These are phyloP conservation scores for Parapristionchus giblindavisi DNA, from an alignment of 2,888 invertebrate species.

Conservation along the genomic window DNA sequence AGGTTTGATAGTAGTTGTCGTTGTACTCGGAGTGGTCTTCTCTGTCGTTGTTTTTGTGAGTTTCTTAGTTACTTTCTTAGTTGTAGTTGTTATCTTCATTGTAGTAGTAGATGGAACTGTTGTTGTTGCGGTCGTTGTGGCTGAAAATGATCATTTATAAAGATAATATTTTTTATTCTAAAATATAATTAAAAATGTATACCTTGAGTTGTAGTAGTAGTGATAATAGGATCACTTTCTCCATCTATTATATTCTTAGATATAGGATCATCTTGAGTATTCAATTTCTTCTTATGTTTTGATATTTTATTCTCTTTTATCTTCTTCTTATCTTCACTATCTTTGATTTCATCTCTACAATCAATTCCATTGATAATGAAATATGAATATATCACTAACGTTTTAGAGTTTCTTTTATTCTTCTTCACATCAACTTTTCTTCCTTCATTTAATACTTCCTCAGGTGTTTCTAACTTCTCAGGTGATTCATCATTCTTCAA, in stretches of 20 bases:
- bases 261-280: background rate
- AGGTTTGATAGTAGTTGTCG: conserved; percentile 1
- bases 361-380: background rate
- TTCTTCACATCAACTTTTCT: conserved; percentile 3
- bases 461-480: conserved; percentile 29
- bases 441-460: conserved; percentile 27
- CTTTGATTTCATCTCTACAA: conserved; percentile 10
- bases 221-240: conserved; percentile 3
- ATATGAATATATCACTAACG: background rate
- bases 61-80: background rate
- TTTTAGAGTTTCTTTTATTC: background rate
- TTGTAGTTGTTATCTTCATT: conserved; percentile 1
- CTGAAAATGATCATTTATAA: conserved; percentile 34
- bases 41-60: background rate
- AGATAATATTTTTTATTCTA: background rate
- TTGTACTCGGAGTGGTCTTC: background rate
- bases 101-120: conserved; percentile 35
- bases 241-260: conserved; percentile 16
- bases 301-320: conserved; percentile 16
- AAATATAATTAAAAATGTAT: background rate
- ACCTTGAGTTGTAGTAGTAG: conserved; percentile 7
- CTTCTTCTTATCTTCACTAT: background rate
- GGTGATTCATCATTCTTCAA: conserved; percentile 28
- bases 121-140: conserved; percentile 39
- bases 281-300: background rate